Evolutionary conservation across 2,888 invertebrate species (phyloP), one percentile per base, ranked within the genome.

Genomic region (Caenorhabditis doughertyi): DNA sequence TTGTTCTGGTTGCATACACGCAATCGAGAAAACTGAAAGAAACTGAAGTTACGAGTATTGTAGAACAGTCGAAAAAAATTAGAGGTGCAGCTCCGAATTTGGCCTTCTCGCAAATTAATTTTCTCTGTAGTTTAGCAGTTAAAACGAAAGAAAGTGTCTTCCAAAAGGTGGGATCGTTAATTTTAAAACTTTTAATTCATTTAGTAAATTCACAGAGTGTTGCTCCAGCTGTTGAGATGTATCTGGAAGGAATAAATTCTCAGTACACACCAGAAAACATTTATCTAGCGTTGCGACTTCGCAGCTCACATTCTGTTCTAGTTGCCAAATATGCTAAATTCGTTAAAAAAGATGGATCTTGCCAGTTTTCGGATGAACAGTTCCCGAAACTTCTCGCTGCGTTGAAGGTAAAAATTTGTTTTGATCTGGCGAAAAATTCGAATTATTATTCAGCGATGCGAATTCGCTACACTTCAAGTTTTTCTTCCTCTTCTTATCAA

Each of bases 371-470:
- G 2, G 55, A 73, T n/a, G 77, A 79, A 21, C 62, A 81, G 29
- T 76, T 64, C 13, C 51, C 72, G 3, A 67, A 74, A 35, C 16
- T 84, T 49, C 32, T 84, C 16, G 51, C 71, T 5, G 79, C 81
- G 13, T 53, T 84, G 27, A 84, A 84, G 70, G 81, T 76, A 35
- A 29, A 8, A 16, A 16, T 55, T 29, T n/a, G 25, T 27, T 21
- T 27, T 27, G 11, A 18, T 23, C 18, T 18, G 32, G 44, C 55
- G 3, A 3, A 23, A n/a, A n/a, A n/a, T n/a, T n/a, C n/a, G n/a
- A n/a, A n/a, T n/a, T n/a, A n/a, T n/a, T n/a, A n/a, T 71, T 55
- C 47, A 84, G 81, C 79, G 76, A n/a, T 84, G 84, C 25, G 81
- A 84, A 29, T 62, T 23, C 25, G 58, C 70, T 3, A 67, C 56